Evolutionary conservation across 2,113 vertebrate species (phyloP), one percentile per base, ranked within the genome.

Genomic region (Callaeas wilsoni): DNA sequence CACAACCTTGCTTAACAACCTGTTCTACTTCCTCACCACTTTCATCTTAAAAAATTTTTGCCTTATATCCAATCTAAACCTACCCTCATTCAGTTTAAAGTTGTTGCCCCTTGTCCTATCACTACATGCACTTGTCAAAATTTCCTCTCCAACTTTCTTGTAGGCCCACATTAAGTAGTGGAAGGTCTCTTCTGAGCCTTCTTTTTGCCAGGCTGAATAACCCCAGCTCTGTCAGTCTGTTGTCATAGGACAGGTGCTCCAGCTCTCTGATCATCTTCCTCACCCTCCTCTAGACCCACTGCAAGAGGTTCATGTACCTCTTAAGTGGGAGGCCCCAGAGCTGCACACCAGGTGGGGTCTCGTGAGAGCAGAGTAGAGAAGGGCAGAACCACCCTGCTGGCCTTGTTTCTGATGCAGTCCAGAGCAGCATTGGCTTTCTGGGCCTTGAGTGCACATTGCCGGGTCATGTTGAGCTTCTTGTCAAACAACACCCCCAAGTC

Each of bases 391-490:
- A 52, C 16, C 9, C 23, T 67, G 29, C 33, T 67, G 8, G 6
- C 13, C 52, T 44, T 0, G 0, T 12, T 67, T 67, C 52, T 82
- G 68, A 20, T n/a, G 37, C 29, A 67, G 23, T 23, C 60, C 23
- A 46, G 37, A 29, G 14, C 16, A 37, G 9, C 23, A 10, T 1
- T 52, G 33, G 33, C 16, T 1, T 39, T 74, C 44, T 52, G 23
- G 29, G 23, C 33, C 74, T 26, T 42, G 37, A 14, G 19, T 1
- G 1, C 4, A 6, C 18, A 17, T 3, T 29, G 12, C 19, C 1
- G 1, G 15, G 10, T 57, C 33, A 29, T 4, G 4, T 7, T 30
- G 33, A 67, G 3, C 20, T n/a, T 53, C 53, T 53, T 4, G 7
- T 29, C 27, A 50, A 52, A 8, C 52, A 52, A 7, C 23, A 30